Conservation (phyloP, 2,113 vertebrate species). For the Oceanites oceanicus region DNA sequence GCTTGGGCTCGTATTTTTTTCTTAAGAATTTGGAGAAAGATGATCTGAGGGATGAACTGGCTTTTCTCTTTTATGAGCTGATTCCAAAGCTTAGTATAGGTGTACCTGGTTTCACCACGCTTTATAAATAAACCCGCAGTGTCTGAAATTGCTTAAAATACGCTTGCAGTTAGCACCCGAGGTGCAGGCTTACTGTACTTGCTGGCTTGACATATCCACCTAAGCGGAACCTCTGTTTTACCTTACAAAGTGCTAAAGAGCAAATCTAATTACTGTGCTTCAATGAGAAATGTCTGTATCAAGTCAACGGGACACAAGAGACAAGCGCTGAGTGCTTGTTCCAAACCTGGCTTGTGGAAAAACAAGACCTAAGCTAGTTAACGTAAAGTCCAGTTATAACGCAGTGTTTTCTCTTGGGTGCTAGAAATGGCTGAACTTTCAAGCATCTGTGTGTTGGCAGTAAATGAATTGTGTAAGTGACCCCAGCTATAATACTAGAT, state of each 20-base stretch:
- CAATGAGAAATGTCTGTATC: constrained; percentile 30
- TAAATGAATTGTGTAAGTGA: constrained; percentile 39
- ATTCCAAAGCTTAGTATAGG: neutral
- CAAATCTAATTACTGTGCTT: constrained; percentile 54
- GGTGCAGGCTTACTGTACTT: neutral
- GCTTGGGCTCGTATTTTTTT: rapidly evolving
- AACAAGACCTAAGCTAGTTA: constrained; percentile 29
- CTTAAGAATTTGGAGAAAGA: neutral
- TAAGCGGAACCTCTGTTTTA: neutral
- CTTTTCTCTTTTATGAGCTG: neutral
- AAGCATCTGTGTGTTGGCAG: neutral
- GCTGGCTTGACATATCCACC: neutral
- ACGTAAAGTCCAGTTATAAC: constrained; percentile 17
- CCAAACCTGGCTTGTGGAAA: constrained; percentile 13
- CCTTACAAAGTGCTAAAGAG: constrained; percentile 37
- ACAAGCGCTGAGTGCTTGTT: neutral
- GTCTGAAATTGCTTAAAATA: neutral
- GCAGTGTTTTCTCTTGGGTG: neutral
- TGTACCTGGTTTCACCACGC: neutral
- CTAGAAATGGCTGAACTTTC: constrained; percentile 4
- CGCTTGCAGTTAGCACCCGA: neutral
- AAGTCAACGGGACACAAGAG: constrained; percentile 9
- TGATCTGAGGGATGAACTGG: neutral
- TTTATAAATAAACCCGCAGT: neutral
- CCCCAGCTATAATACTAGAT: neutral